phyloP scores from a whole-genome alignment of 2,888 invertebrate species.

The Criorhina ranunculi region DNA sequence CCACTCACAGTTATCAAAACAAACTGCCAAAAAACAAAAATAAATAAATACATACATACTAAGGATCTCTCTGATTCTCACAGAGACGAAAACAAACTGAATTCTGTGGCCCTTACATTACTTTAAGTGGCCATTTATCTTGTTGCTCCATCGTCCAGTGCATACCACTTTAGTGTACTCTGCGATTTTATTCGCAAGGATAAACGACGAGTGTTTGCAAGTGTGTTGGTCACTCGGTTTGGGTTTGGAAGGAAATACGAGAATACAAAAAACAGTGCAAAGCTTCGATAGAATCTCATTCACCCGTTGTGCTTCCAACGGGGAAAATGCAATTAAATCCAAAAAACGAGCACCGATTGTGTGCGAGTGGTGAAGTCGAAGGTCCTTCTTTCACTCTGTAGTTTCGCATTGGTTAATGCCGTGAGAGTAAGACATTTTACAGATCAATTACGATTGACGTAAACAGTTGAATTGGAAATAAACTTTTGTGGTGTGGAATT shows the following conservation, averaged over 20 bases:
- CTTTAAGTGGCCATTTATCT: constrained; percentile 70
- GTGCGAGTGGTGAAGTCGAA: neutral
- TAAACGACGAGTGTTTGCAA: neutral
- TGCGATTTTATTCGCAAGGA: neutral
- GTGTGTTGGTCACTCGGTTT: neutral
- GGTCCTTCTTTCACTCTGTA: neutral
- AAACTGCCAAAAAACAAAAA: no score
- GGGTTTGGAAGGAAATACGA: no score
- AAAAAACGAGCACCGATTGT: constrained; percentile 24
- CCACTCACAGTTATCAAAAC: constrained; percentile 16
- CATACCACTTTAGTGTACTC: neutral
- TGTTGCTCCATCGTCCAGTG: constrained; percentile 24
- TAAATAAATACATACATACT: constrained; percentile 11
- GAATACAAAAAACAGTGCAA: neutral
- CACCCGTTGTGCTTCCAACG: constrained; percentile 18
- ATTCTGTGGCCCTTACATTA: constrained; percentile 62
- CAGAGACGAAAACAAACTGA: constrained; percentile 53
- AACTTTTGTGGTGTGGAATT: neutral
- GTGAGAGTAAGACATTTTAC: constrained; percentile 22
- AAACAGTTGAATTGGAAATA: constrained; percentile 14
- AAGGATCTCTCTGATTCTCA: constrained; percentile 22
- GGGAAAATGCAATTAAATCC: constrained; percentile 56
- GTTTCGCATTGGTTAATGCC: neutral
- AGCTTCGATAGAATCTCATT: constrained; percentile 27
- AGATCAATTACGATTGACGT: constrained; percentile 33